Conservation (phyloP, 1,140 invertebrate species). For the Leptestheria dahalacensis region DNA sequence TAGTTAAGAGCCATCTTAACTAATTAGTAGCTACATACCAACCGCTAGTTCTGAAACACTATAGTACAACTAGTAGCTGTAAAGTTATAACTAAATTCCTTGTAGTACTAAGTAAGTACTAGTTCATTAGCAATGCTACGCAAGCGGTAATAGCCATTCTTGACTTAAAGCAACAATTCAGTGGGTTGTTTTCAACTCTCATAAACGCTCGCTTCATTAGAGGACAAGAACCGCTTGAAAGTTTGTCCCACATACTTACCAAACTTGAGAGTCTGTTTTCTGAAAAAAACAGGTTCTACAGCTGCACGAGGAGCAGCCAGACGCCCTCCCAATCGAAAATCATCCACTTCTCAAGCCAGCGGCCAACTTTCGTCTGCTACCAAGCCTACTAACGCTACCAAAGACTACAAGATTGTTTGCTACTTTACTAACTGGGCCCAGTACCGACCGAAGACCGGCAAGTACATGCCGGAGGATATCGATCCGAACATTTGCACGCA, state of each 20-base stretch:
- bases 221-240: no score
- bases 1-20: no score
- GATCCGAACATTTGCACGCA: conserved; percentile 89
- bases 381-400: conserved; percentile 1
- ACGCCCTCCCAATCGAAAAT: not conserved
- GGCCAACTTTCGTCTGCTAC: not conserved
- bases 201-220: no score
- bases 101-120: no score
- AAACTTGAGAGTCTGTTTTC: not conserved
- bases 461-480: conserved; percentile 88
- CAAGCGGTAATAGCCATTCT: no score
- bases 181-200: no score
- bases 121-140: no score
- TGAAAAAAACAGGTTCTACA: not conserved
- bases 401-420: conserved; percentile 54
- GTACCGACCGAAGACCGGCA: conserved; percentile 79
- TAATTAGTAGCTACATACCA: no score
- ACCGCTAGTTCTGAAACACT: no score
- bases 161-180: no score
- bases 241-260: not conserved
- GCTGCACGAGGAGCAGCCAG: not conserved
- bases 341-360: not conserved
- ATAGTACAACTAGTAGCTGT: no score
- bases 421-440: conserved; percentile 98
- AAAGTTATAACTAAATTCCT: no score